Percentiles rank a stretch among this genome's conserved stretches.
Evolutionary conservation across 2,888 invertebrate genomes (phyloP).

Genomic region (Lucinisca nassula): DNA sequence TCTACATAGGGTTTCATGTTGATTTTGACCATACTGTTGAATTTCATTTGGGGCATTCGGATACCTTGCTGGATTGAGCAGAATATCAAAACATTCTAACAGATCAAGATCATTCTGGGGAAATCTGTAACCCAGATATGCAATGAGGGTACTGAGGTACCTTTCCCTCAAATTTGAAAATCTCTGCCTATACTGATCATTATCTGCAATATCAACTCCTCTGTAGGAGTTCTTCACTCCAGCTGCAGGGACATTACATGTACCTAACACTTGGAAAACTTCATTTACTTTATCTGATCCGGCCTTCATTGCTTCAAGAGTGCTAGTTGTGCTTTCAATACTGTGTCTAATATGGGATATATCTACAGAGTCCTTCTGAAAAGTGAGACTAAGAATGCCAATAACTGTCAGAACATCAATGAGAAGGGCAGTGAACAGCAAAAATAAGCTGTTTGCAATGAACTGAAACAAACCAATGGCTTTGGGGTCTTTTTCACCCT

Average conservation of each 20-base stretch:
- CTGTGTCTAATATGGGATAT: conserved; percentile 45
- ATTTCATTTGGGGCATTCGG: conserved; percentile 17
- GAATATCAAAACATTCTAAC: conserved; percentile 40
- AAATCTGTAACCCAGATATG: conserved; percentile 41
- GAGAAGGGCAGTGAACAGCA: conserved; percentile 27
- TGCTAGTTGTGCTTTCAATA: conserved; percentile 38
- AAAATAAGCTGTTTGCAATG: background rate
- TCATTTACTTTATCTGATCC: conserved; percentile 35
- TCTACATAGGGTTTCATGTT: conserved; percentile 2
- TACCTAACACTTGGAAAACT: conserved; percentile 10
- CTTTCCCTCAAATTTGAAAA: conserved; percentile 28
- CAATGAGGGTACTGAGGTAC: conserved; percentile 25
- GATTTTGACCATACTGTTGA: conserved; percentile 26
- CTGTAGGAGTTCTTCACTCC: background rate
- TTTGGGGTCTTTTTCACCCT: conserved; percentile 27
- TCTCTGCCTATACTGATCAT: conserved; percentile 25
- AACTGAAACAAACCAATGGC: conserved; percentile 22
- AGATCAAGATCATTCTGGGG: conserved; percentile 27
- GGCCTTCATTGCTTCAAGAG: conserved; percentile 34
- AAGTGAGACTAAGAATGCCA: conserved; percentile 30
- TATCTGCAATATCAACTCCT: conserved; percentile 29
- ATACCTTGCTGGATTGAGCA: conserved; percentile 51
- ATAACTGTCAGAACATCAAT: conserved; percentile 35
- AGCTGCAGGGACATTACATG: background rate
- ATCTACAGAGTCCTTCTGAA: conserved; percentile 39